Percentiles rank a stretch among this genome's conserved stretches.
Evolutionary conservation across 2,888 invertebrate genomes (phyloP).

Genomic region (Exephanes ischioxanthus): DNA sequence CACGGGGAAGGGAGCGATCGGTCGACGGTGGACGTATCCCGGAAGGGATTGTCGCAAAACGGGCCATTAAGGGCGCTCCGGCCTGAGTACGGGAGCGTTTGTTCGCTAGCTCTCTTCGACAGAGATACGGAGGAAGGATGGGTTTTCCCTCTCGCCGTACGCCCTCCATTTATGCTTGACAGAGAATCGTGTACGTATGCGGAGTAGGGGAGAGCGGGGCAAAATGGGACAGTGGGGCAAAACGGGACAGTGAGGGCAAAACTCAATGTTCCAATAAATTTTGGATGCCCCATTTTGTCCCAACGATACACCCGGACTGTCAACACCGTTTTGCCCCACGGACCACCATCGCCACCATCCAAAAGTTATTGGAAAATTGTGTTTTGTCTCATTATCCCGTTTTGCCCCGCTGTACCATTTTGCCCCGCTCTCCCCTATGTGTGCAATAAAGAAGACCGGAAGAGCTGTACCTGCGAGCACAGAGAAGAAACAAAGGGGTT

Average conservation of each 20-base stretch:
- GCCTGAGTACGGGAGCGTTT: constrained; percentile 55
- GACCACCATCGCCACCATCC: too few relatives aligned
- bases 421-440: too few relatives aligned
- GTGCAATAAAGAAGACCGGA: constrained; percentile 66
- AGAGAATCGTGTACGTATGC: background rate
- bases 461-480: constrained; percentile 66
- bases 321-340: too few relatives aligned
- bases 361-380: too few relatives aligned
- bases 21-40: constrained; percentile 62
- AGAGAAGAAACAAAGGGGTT: constrained; percentile 52
- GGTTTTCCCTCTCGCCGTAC: constrained; percentile 14
- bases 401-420: too few relatives aligned
- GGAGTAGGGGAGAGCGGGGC: too few relatives aligned
- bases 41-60: constrained; percentile 74
- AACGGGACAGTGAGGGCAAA: too few relatives aligned
- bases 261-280: too few relatives aligned
- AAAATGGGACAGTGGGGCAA: too few relatives aligned
- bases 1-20: constrained; percentile 55
- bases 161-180: constrained; percentile 17
- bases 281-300: too few relatives aligned
- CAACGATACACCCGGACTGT: too few relatives aligned
- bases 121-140: constrained; percentile 54
- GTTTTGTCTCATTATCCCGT: too few relatives aligned
- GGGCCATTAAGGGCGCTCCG: constrained; percentile 69
- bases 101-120: constrained; percentile 53